Evolutionary conservation across 2,113 vertebrate genomes (phyloP), one percentile per base, ranked within the genome.

Genomic region (Notiomystis cincta): DNA sequence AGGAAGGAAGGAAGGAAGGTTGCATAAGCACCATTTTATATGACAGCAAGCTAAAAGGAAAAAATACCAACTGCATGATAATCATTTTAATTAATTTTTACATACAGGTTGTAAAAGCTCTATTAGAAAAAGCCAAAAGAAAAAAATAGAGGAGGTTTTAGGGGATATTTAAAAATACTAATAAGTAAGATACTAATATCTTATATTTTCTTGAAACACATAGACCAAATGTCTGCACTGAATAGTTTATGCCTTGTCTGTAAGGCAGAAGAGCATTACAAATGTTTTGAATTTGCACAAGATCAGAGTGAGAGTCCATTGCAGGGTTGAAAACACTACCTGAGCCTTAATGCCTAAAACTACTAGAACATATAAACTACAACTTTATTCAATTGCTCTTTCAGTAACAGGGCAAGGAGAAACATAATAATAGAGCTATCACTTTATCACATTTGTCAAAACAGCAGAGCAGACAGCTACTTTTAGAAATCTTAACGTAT

Each of bases 121-220:
- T 67, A 35, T 47, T 76, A 51, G 15, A 72, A 57, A 64, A 82
- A 89, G 15, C 10, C 71, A 44, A 50, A 57, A 0, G 9, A 45
- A 25, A 47, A 77, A 65, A 81, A 17, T 22, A 9, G 2, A 19
- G 1, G 3, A 6, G 3, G 1, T 0, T 23, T 65, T 13, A 73
- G 28, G 7, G 7, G 3, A 21, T 54, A 45, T 30, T 73, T 58
- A 19, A 65, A 75, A 54, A 61, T 33, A 56, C 7, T 19, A 42
- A 30, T 37, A 88, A 65, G 24, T 73, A 70, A 64, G 33, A 37
- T 28, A 45, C 2, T 37, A 57, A 37, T 56, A 65, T 30, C 33
- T 56, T 56, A 3, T 27, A 23, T 79, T 75, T 82, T 50, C 13
- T 84, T 79, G 24, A 79, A 71, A 91, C 28, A 35, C 9, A 18